Conservation (phyloP, 2,888 invertebrate genomes). For the Lymantria monacha region DNA sequence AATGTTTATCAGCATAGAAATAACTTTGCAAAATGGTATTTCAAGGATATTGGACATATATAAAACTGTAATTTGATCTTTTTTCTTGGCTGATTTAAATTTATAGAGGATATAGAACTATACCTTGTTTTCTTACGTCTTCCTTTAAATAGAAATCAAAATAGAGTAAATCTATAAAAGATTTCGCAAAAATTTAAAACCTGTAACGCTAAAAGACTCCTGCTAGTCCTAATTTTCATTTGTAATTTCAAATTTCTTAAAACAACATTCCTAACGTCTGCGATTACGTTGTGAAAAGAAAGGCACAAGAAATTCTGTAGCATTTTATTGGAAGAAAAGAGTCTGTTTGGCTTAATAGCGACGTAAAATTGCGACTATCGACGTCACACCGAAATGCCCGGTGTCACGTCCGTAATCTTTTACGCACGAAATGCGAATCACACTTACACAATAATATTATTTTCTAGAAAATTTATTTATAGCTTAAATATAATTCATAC, state of each 20-base stretch:
- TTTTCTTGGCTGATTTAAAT: too few species aligned
- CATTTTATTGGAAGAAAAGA: slow-evolving; percentile 58
- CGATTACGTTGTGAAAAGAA: slow-evolving; percentile 48
- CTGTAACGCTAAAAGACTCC: too few species aligned
- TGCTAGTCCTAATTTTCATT: too few species aligned
- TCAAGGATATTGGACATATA: too few species aligned
- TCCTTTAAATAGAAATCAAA: too few species aligned
- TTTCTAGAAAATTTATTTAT: slow-evolving; percentile 42
- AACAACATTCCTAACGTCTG: slow-evolving; percentile 58
- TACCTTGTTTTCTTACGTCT: too few species aligned
- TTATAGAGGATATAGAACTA: too few species aligned
- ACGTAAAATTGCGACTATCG: slow-evolving; percentile 54
- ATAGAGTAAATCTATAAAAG: too few species aligned
- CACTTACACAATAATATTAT: slow-evolving; percentile 47
- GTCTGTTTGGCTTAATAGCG: slow-evolving; percentile 52
- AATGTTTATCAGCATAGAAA: too few species aligned
- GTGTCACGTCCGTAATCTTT: slow-evolving; percentile 61
- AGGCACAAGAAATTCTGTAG: slow-evolving; percentile 49
- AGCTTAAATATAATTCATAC: slow-evolving; percentile 34
- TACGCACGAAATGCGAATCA: slow-evolving; percentile 53
- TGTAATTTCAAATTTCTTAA: slow-evolving; percentile 44
- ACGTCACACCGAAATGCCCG: slow-evolving; percentile 37
- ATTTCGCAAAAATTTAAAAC: too few species aligned
- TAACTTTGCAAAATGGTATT: too few species aligned
- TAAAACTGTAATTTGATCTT: too few species aligned